These are phyloP conservation scores for Embiotoca jacksoni DNA, from an alignment of 2,113 vertebrate species.

Conservation along the genomic window DNA sequence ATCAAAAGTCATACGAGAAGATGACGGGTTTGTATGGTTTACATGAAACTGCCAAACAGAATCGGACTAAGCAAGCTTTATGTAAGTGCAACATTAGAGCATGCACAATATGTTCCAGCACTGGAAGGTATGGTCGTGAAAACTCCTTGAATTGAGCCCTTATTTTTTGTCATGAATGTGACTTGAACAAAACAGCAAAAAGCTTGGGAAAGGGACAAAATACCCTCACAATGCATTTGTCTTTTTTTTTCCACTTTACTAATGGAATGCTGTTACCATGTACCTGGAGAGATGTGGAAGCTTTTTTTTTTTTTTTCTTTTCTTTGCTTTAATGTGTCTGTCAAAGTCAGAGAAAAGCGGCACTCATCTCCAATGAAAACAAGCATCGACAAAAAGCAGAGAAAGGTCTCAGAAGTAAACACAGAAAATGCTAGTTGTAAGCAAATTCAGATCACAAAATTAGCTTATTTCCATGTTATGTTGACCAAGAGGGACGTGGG, in stretches of 20 bases:
- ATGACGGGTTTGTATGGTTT: conserved; percentile 2
- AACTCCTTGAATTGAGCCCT: background rate
- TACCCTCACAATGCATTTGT: background rate
- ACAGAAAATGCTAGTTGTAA: conserved; percentile 6
- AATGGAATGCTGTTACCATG: conserved; percentile 28
- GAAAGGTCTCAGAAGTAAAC: background rate
- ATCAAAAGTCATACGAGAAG: conserved; percentile 7
- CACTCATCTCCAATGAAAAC: conserved; percentile 7
- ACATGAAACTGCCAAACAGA: background rate
- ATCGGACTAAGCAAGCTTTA: background rate
- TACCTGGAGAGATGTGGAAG: conserved; percentile 26
- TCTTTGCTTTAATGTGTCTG: conserved; percentile 30
- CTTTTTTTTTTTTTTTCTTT: conserved; percentile 29
- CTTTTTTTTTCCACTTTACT: conserved; percentile 10
- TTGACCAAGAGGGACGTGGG: background rate
- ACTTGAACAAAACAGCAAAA: background rate
- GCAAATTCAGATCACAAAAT: conserved; percentile 34
- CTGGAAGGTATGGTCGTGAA: background rate
- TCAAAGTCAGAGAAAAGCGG: conserved; percentile 1
- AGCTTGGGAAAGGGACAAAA: background rate
- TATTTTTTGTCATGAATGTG: background rate
- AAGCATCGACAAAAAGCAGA: conserved; percentile 18
- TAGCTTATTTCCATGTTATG: conserved; percentile 1
- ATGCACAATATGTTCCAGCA: background rate
- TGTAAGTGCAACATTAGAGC: background rate